Percentiles rank a stretch among this genome's conserved stretches.
Conservation (phyloP, 2,797 vertebrate species). For the Neopelma chrysocephalum region DNA sequence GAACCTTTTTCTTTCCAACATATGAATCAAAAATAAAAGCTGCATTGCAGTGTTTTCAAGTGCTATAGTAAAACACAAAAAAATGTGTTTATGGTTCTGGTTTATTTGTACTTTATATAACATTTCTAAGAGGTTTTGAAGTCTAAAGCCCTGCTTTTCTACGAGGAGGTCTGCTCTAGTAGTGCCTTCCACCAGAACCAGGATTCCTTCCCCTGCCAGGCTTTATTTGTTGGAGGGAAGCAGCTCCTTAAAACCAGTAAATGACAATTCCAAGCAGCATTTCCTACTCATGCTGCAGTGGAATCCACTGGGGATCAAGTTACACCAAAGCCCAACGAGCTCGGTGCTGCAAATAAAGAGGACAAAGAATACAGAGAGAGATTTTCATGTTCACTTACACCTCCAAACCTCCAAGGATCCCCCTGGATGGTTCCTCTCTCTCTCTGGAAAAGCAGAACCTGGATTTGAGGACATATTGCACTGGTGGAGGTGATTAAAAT, state of each 20-base stretch:
- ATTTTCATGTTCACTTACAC: background rate
- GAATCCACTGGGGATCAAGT: background rate
- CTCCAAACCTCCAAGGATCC: background rate
- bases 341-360: background rate
- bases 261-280: background rate
- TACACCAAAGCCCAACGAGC: background rate
- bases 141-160: background rate
- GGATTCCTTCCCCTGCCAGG: background rate
- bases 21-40: background rate
- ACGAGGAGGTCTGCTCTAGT: background rate
- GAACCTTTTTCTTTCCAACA: background rate
- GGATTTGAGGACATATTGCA: rapidly evolving
- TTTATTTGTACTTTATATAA: background rate
- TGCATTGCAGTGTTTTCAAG: constrained; percentile 48
- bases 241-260: background rate
- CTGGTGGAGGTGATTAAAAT: background rate
- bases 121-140: background rate
- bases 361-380: background rate
- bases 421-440: background rate
- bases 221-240: background rate
- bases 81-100: background rate
- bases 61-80: background rate
- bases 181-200: background rate
- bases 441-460: background rate
- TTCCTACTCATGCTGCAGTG: background rate